Evolutionary conservation across 2,797 vertebrate species (phyloP).

Genomic region (Crenuchus spilurus): DNA sequence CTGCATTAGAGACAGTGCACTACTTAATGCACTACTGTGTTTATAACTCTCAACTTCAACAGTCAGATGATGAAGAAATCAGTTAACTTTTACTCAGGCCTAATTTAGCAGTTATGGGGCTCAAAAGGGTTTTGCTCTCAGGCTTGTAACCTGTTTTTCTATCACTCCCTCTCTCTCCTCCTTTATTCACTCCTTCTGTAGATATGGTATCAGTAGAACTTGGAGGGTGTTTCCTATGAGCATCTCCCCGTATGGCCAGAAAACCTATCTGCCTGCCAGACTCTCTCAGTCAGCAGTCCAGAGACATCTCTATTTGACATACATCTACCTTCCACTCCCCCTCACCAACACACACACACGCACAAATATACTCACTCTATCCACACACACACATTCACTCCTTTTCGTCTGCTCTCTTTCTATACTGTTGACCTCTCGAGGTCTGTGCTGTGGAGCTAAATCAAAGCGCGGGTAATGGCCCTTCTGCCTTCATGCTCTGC

Average conservation of each 20-base stretch:
- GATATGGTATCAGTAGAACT: too few relatives aligned
- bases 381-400: constrained; percentile 45
- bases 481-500: constrained; percentile 33
- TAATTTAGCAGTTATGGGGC: too few relatives aligned
- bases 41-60: too few relatives aligned
- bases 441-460: constrained; percentile 71
- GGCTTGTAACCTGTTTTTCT: background rate
- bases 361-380: constrained; percentile 17
- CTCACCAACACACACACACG: too few relatives aligned
- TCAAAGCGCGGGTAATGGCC: constrained; percentile 74
- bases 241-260: background rate
- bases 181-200: too few relatives aligned
- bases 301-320: constrained; percentile 10
- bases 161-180: background rate
- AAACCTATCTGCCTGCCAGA: constrained; percentile 1
- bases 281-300: background rate
- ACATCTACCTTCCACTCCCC: background rate
- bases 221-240: background rate
- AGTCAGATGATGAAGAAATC: too few relatives aligned
- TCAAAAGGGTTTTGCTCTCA: too few relatives aligned
- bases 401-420: constrained; percentile 14
- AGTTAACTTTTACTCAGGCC: too few relatives aligned
- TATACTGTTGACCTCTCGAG: constrained; percentile 65
- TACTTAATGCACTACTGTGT: too few relatives aligned
- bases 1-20: too few relatives aligned